Base-by-base conservation (phyloP, 2,113 vertebrate genomes). In the Acanthisitta chloris region DNA sequence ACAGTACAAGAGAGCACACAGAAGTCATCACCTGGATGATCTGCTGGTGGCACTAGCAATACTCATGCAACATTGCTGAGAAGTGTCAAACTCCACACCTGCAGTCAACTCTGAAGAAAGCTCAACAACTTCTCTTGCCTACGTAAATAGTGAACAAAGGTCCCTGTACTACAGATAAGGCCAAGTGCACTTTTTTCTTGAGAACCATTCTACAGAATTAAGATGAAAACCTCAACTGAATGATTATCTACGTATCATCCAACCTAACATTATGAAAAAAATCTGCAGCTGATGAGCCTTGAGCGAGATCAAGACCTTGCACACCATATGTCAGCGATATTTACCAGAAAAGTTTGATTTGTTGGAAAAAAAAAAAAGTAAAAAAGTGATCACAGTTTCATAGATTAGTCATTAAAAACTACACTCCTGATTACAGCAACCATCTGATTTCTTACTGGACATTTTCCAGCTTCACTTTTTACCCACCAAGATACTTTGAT, bases 251-350 rank as follows among this genome's bases (percentile, higher is more conserved):
- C 11, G 25, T 25, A 87, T 29, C 45, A 69, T 5, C 31, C 72
- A 78, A 28, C 14, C 16, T 74, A 62, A 62, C 8, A 16, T 40
- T 26, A 77, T 4, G 28, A 34, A 24, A 65, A 78, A 90, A 65
- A 3, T 0, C 8, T 65, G 31, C 28, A 66, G n/a, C 0, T 66
- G 17, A 57, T 78, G 51, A 78, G 12, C 4, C 19, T 23, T 33
- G 16, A 71, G 7, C 31, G 74, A 88, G 43, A 78, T 33, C 29
- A 64, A 76, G 31, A 55, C 55, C 25, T 43, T 73, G 7, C 20
- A 38, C 10, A 62, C 24, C 14, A 8, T 6, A 28, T 0, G 1
- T 33, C 48, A 95, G 36, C 9, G n/a, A 52, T 0, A 1, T 28
- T 74, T 65, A 29, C 52, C 46, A 93, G n/a, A 59, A 78, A 4